Base-by-base conservation (phyloP, 2,113 vertebrate genomes). In the Synodontis membranacea region DNA sequence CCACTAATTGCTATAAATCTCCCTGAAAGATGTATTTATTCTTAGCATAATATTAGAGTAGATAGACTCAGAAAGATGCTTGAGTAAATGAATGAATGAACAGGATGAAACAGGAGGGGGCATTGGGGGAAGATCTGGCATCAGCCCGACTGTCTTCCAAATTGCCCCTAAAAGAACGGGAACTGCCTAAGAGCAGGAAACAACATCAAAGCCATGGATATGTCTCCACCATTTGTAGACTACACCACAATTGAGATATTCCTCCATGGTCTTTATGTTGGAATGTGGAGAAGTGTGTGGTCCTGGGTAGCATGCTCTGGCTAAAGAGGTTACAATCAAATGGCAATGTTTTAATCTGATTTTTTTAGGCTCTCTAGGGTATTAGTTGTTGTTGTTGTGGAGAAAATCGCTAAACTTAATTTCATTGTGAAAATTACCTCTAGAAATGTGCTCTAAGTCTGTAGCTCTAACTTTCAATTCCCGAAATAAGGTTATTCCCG, bases 161-260 rank as follows among this genome's bases (percentile, higher is more conserved):
- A 81, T 90, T 83, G 86, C 56, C 86, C 62, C 85, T 83, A 84
- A 79, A 50, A 89, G 84, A 89, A 90, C 48, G 88, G 84, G 82
- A 92, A 87, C 83, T 88, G 91, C 86, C 91, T 89, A 39, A 89
- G 84, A 91, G 84, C 86, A 91, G 90, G 89, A 91, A 91, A 86
- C 28, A 54, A 91, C 93, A 91, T 94, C 91, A 93, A 92, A 92
- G 91, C 70, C 83, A 80, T 50, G 39, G 75, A 88, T 89, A 87
- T 84, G 86, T 91, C 81, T 89, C 89, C 91, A 90, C 82, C 80
- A 82, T 88, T 82, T 91, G 91, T 83, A 87, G 48, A 87, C 89
- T 80, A 48, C 90, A 84, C 83, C 88, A 84, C 90, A 91, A 93
- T 92, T 91, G 90, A 86, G 79, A 76, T 86, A 87, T 87, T 91